phyloP scores from a whole-genome alignment of 2,888 invertebrate genomes.

The Pteria penguin region DNA sequence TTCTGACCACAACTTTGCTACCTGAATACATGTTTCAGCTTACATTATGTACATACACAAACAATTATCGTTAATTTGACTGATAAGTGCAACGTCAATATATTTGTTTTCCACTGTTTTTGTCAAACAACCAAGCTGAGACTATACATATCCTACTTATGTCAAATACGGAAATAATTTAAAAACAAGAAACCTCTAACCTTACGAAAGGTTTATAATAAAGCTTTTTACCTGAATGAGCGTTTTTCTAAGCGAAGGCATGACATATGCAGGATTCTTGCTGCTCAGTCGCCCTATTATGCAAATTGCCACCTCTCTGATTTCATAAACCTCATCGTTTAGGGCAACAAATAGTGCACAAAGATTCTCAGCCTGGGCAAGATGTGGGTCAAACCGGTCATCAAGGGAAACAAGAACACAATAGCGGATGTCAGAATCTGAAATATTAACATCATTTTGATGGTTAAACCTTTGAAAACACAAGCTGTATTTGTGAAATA shows the following conservation, averaged over 20 bases:
- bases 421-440: constrained; percentile 94
- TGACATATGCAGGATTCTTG: constrained; percentile 98
- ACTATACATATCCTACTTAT: not conserved
- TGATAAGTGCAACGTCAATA: not conserved
- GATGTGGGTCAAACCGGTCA: constrained; percentile 93
- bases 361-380: constrained; percentile 97
- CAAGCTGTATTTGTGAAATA: no score
- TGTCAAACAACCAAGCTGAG: not conserved
- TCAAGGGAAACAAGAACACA: constrained; percentile 95
- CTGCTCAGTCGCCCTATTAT: constrained; percentile 94
- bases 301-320: constrained; percentile 94
- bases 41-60: no score
- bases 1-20: no score
- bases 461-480: no score
- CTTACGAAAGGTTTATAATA: not conserved
- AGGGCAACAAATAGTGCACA: constrained; percentile 95
- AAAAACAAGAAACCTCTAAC: no score
- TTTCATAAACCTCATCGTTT: constrained; percentile 98
- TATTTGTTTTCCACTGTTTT: not conserved
- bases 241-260: constrained; percentile 96
- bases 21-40: no score
- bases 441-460: no score
- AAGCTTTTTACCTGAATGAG: constrained; percentile 85
- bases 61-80: no score
- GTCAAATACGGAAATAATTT: no score